These are phyloP conservation scores for Catajapyx aquilonaris DNA, from an alignment of 1,140 invertebrate genomes.

Conservation along the genomic window DNA sequence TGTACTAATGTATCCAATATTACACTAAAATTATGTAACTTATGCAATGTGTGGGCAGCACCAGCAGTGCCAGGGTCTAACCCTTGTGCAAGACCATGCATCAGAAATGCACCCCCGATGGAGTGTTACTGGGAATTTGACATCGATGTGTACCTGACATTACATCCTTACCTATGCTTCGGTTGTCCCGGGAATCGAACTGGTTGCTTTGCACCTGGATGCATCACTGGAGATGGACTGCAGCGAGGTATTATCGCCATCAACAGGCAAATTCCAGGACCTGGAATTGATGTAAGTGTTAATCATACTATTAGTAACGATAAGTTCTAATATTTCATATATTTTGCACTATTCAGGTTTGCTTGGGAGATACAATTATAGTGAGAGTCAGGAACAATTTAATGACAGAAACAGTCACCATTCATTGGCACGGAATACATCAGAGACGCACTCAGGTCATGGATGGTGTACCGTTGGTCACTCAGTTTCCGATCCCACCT, in stretches of 20 bases:
- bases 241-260: conserved; percentile 20
- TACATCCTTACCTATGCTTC: too few relatives aligned
- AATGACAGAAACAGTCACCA: conserved; percentile 13
- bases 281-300: conserved; percentile 24
- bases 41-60: too few relatives aligned
- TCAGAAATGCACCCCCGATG: too few relatives aligned
- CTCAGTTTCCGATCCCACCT: conserved; percentile 6
- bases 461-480: conserved; percentile 9
- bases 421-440: conserved; percentile 8
- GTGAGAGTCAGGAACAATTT: conserved; percentile 24
- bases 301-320: too few relatives aligned
- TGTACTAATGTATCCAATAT: too few relatives aligned
- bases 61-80: too few relatives aligned
- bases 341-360: too few relatives aligned
- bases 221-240: conserved; percentile 24
- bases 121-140: too few relatives aligned
- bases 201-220: conserved; percentile 23
- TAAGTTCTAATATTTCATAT: too few relatives aligned
- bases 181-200: conserved; percentile 23
- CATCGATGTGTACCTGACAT: too few relatives aligned
- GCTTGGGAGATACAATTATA: conserved; percentile 16
- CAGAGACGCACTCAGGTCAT: conserved; percentile 5
- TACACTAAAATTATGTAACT: too few relatives aligned
- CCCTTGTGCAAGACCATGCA: too few relatives aligned
- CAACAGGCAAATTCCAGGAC: conserved; percentile 27